Evolutionary conservation across 2,888 invertebrate species (phyloP).

Genomic region (Desoria tigrina): DNA sequence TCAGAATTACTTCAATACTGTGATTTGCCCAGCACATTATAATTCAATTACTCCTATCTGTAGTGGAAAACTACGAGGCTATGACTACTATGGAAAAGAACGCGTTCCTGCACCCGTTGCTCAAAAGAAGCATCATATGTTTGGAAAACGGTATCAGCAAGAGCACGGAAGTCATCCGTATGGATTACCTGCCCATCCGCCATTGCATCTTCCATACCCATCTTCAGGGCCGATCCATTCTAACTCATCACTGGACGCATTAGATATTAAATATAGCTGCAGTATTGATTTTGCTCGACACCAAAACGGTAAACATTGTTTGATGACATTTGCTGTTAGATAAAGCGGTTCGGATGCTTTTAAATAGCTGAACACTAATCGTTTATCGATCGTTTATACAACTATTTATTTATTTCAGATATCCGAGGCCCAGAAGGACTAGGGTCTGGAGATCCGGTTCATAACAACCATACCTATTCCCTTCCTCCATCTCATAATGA

Average conservation of each 20-base stretch:
- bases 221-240: slow-evolving; percentile 55
- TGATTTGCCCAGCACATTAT: neutral
- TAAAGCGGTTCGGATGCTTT: no score
- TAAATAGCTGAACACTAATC: neutral
- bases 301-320: slow-evolving; percentile 53
- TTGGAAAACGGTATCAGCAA: slow-evolving; percentile 82
- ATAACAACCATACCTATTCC: slow-evolving; percentile 87
- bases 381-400: no score
- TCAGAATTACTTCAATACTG: slow-evolving; percentile 16
- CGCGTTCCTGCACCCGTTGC: slow-evolving; percentile 64
- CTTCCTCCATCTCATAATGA: slow-evolving; percentile 62
- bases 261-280: slow-evolving; percentile 71
- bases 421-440: slow-evolving; percentile 9
- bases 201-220: slow-evolving; percentile 37
- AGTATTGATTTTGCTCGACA: slow-evolving; percentile 65
- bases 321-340: no score
- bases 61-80: slow-evolving; percentile 53
- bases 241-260: slow-evolving; percentile 59
- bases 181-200: slow-evolving; percentile 37
- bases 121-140: slow-evolving; percentile 91
- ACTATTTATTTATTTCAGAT: slow-evolving; percentile 5
- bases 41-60: slow-evolving; percentile 16
- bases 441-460: slow-evolving; percentile 57
- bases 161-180: slow-evolving; percentile 57
- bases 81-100: slow-evolving; percentile 54